Evolutionary conservation across 1,140 invertebrate species (phyloP), one percentile per base, ranked within the genome.

Genomic region (Brachionus rubens): DNA sequence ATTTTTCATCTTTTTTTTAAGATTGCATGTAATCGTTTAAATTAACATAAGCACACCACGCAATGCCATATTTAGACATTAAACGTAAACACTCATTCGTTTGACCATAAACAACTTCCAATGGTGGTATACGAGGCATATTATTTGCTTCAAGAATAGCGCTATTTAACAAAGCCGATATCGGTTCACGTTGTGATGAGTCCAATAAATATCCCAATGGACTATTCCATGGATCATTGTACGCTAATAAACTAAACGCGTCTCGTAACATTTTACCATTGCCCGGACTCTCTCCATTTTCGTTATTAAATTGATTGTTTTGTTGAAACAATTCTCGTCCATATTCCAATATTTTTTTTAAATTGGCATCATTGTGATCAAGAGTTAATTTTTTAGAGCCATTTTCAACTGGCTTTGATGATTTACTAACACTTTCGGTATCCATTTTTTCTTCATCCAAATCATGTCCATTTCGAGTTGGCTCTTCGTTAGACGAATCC

Each of bases 231-330:
- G 96, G 96, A 88, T 98, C 96, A 79, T 93, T 91, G 87, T 98
- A 98, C 12, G 96, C 95, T 80, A 98, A 87, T 80, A 98, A 88
- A 87, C 94, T 97, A 87, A 98, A 98, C 80, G 94, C 95, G 86
- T 98, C 92, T 90, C 96, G 87, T 36, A 97, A 86, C 90, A 96
- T 94, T 86, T 94, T 92, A 83, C 94, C 93, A 85, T 94, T 94
- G 47, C 87, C 87, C 82, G 93, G 90, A 86, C 90, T 91, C 80
- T 90, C 90, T 78, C 91, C 92, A 82, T 91, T 90, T 80, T 93
- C 89, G 80, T 90, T 88, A 78, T 89, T 88, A 72, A 97, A 86
- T 76, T 90, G 88, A 85, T 92, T 89, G 82, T 91, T 94, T 88
- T 96, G 91, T 78, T 90, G 88, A 83, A 96, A 92, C 48, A 98